Base-by-base conservation (phyloP, 2,113 vertebrate genomes). In the Andinoacara biseriatus region DNA sequence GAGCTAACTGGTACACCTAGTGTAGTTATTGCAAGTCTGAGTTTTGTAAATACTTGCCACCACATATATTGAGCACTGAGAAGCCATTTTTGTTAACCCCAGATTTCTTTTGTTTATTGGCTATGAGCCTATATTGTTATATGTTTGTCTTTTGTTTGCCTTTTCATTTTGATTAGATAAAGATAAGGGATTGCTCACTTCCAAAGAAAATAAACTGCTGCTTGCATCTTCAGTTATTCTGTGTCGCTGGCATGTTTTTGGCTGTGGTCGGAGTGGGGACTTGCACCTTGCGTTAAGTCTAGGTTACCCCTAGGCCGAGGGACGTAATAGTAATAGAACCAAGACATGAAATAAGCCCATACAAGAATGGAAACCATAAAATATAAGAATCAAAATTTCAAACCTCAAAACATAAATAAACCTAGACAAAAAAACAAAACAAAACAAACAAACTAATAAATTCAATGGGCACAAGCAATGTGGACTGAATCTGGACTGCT, bases 61-160 rank as follows among this genome's bases (percentile, higher is more conserved):
- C 22, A 20, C 0, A 40, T 7, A 63, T 63, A 38, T 33, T 38
- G 61, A 15, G 7, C 61, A 40, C 20, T 26, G 26, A 26, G 26
- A 26, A 26, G 26, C 22, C 22, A 14, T 58, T 26, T 58, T 58
- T 7, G 57, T 26, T 58, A 13, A 26, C 5, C 0, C 17, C 2
- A 1, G 0, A 26, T 14, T 22, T 26, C 26, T 63, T 3, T 22
- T 63, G 20, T 20, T 63, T 63, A 63, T 38, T 63, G 33, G 10
- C 38, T 0, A 26, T 2, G 26, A 26, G 26, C 3, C 26, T 26
- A 38, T n/a, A n/a, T n/a, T 6, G 7, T 7, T 38, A 38, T 31
- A 38, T n/a, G 20, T 2, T 62, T 62, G 60, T 62, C 0, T 38
- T 62, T 0, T 33, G 26, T 26, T 26, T 26, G 26, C 26, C 26